phyloP scores from a whole-genome alignment of 2,888 invertebrate genomes.

The Penaeus monodon region DNA sequence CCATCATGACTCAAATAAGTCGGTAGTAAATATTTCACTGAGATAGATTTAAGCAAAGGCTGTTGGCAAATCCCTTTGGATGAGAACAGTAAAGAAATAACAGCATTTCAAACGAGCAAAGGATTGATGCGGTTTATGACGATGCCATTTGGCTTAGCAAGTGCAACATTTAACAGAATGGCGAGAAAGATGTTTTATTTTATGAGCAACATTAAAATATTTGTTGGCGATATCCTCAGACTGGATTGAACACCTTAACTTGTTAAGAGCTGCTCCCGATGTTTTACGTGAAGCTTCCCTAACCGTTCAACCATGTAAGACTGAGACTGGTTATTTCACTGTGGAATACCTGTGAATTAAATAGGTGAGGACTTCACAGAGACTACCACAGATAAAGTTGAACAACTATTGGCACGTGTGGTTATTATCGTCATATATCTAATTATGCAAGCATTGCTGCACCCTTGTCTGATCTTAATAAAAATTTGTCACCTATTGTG shows the following conservation, averaged over 20 bases:
- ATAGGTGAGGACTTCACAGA: neutral
- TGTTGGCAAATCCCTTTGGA: neutral
- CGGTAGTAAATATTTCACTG: neutral
- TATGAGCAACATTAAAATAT: too few species aligned
- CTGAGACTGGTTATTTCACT: neutral
- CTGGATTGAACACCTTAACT: neutral
- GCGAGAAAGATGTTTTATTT: neutral
- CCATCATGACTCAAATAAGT: neutral
- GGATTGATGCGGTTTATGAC: too few species aligned
- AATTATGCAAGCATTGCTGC: neutral
- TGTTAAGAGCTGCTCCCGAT: neutral
- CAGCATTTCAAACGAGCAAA: neutral
- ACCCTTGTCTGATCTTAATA: neutral
- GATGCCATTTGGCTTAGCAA: neutral
- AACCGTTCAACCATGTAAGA: neutral
- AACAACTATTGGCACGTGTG: neutral
- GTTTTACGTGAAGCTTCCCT: neutral
- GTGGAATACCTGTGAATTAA: neutral
- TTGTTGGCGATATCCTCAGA: too few species aligned
- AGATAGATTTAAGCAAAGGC: constrained; percentile 11
- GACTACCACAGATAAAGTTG: neutral
- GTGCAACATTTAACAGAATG: constrained; percentile 6
- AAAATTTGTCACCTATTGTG: neutral
- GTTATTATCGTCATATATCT: constrained; percentile 1
- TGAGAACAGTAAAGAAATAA: too few species aligned